Evolutionary conservation across 2,113 vertebrate genomes (phyloP).

Genomic region (Chaetura pelagica): DNA sequence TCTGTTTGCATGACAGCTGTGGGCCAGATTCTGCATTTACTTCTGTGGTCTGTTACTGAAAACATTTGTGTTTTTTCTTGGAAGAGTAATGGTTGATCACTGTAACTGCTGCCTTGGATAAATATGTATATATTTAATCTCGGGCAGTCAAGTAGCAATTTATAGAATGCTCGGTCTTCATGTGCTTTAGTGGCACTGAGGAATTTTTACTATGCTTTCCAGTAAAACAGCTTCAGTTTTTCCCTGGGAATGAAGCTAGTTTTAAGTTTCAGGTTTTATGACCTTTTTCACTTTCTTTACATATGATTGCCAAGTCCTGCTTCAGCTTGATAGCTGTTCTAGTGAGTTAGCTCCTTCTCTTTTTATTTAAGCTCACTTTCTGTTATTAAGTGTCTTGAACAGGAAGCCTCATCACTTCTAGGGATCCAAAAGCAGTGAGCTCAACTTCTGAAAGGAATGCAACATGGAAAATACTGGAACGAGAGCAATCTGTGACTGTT

Average conservation of each 20-base stretch:
- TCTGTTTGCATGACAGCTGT: not conserved
- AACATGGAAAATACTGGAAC: not conserved
- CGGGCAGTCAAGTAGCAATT: not conserved
- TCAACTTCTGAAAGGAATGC: not conserved
- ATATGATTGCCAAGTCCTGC: not conserved
- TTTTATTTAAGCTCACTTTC: not conserved
- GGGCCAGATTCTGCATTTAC: not conserved
- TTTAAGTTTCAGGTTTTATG: not conserved
- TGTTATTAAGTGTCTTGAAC: not conserved
- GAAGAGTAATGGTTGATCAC: not conserved
- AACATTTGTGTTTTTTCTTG: not conserved
- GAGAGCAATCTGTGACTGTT: not conserved
- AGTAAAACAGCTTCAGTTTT: not conserved
- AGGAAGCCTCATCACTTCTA: not conserved
- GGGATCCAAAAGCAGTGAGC: not conserved
- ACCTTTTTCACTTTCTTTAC: not conserved
- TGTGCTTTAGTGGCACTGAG: not conserved
- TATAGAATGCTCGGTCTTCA: not conserved
- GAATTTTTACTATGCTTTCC: not conserved
- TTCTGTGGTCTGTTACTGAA: not conserved
- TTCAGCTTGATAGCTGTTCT: not conserved
- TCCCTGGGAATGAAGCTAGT: not conserved
- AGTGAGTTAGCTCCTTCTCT: not conserved
- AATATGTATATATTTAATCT: not conserved
- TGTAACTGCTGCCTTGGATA: not conserved